A percentile compares a stretch with the other conserved stretches of the same genome.
These are phyloP conservation scores for Apamea crenata DNA, from an alignment of 2,888 invertebrate species.

Conservation along the genomic window DNA sequence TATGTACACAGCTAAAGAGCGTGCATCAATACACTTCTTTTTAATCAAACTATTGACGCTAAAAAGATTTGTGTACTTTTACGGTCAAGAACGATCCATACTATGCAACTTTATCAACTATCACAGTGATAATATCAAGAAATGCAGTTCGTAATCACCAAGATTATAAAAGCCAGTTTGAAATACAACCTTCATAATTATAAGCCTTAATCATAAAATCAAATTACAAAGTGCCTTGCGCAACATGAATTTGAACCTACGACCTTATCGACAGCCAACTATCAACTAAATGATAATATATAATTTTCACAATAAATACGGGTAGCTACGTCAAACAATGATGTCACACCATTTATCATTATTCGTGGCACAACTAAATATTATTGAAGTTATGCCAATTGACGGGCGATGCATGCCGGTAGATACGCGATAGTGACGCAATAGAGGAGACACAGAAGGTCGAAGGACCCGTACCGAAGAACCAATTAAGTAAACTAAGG, in stretches of 20 bases:
- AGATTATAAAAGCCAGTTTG: slow-evolving; percentile 26
- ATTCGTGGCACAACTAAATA: slow-evolving; percentile 66
- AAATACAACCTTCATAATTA: slow-evolving; percentile 19
- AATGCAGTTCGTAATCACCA: not conserved
- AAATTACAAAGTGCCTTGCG: slow-evolving; percentile 17
- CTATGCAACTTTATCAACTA: not conserved
- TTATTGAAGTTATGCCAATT: slow-evolving; percentile 64
- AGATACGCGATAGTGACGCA: slow-evolving; percentile 54
- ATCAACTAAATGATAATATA: slow-evolving; percentile 36
- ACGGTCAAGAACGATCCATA: not conserved
- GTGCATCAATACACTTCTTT: no score
- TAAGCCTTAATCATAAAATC: slow-evolving; percentile 23
- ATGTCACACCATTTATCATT: slow-evolving; percentile 64
- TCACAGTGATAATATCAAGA: not conserved
- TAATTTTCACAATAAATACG: slow-evolving; percentile 49
- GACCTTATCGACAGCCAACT: slow-evolving; percentile 26
- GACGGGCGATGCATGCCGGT: slow-evolving; percentile 66
- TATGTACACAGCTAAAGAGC: no score
- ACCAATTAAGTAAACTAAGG: not conserved
- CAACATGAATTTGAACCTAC: slow-evolving; percentile 23
- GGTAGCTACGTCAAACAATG: slow-evolving; percentile 53
- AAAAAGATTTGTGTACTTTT: not conserved
- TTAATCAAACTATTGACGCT: no score
- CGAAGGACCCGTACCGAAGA: slow-evolving; percentile 9
- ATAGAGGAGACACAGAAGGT: slow-evolving; percentile 15